Evolutionary conservation across 1,140 invertebrate genomes (phyloP), one percentile per base, ranked within the genome.

Genomic region (Drosophila neocordata): DNA sequence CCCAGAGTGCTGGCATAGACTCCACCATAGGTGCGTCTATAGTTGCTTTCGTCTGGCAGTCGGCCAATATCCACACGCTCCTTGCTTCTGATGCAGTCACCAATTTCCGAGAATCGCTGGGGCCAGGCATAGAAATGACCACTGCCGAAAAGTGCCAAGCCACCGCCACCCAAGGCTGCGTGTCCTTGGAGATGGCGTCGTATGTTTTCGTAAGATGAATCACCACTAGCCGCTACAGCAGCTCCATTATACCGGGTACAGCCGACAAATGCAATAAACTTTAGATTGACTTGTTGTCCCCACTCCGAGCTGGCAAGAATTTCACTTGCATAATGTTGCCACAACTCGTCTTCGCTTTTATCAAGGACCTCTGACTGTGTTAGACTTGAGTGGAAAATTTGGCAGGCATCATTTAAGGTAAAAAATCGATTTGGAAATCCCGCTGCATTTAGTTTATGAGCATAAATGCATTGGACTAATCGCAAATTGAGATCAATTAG

Each of bases 51-150:
- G 92, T 98, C 97, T 95, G 97, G 96, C 58, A 96, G 93, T 51
- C 94, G 92, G 52, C 92, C 93, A 1, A 94, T 93, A 89, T 98
- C 96, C 18, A 98, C 94, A 18, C 92, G 91, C 20, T 92, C 88
- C 5, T 80, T 83, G 68, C 94, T 93, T 65, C 93, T 75, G 80
- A 95, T 94, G 73, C 92, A 93, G 55, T 92, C 74, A 2, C 93
- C 77, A 15, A 98, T 94, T 69, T 98, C 94, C 12, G 95, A 92
- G 52, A 98, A 92, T 56, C 90, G 91, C 7, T 93, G 93, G 1
- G 98, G 96, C 97, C 98, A 99, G 1, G 97, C 96, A 91, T 98
- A 96, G 37, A 99, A 93, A 90, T 96, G 97, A 4, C 96, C 97
- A 0, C 96, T 96, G 3, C 97, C 97, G 90, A 98, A 97, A 4